Evolutionary conservation across 2,113 vertebrate species (phyloP), one percentile per base, ranked within the genome.

Genomic region (Neogobius melanostomus): DNA sequence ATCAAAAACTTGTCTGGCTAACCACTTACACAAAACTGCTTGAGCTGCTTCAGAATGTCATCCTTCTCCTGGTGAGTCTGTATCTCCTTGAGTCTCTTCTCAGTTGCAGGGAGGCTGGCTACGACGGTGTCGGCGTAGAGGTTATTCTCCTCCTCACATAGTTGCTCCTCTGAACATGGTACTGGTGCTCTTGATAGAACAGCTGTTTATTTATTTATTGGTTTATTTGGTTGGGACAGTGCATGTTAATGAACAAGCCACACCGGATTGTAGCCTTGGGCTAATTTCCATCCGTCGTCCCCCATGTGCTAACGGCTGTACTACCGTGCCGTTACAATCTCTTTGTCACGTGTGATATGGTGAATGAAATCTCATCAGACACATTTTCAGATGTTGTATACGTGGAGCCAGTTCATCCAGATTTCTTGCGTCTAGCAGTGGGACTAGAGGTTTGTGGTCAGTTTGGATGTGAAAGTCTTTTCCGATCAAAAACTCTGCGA

Each of bases 331-430:
- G n/a, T n/a, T 42, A 45, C 46, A 14, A 69, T 61, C 11, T 60
- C 46, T 36, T 69, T 60, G 17, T 45, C 53, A 60, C 67, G 60
- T 69, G 53, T 48, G 16, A 69, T 17, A 60, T 36, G 7, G 67
- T 60, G 17, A 42, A 36, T 9, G 67, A 21, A 15, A 49, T 21
- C 54, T 60, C 46, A 60, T 60, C 0, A 71, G 21, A 21, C 21
- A 2, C 56, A 70, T 49, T 3, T n/a, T 50, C 49, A 50, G 9
- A 50, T 14, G 2, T 14, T 50, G 49, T 14, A 50, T 50, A 50
- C 49, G 11, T 46, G 53, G 49, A 43, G 28, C 48, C 12, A 65
- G 17, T 42, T 50, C 45, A 28, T 69, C 21, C 11, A 69, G 12
- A 10, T 28, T 61, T 48, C 48, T 70, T 10, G 68, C 42, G 11